Base-by-base conservation (phyloP, 2,888 invertebrate genomes). In the Chrysodeixis includens region DNA sequence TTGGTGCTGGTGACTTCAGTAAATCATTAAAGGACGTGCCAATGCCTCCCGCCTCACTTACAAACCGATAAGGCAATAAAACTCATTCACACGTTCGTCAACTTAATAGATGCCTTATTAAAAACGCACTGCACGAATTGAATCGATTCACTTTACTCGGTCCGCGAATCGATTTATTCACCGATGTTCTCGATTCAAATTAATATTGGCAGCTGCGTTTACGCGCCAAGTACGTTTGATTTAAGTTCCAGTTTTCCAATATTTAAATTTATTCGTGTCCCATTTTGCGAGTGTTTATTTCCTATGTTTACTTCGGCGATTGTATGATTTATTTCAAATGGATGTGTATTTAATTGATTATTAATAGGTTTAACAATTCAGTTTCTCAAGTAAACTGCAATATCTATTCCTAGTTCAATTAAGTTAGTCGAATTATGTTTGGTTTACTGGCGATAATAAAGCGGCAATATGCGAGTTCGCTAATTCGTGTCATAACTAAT, bases 81-180 rank as follows among this genome's bases (percentile, higher is more conserved):
- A 92, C 89, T 93, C 93, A 95, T 95, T 95, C 94, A 95, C 93
- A 94, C 91, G 94, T 93, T 92, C 92, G 92, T 94, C 94, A 94
- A 91, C 79, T 86, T 89, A 91, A 90, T 91, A 88, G 90, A 90
- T 85, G 88, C 91, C 94, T 94, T 94, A 94, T 95, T 95, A 95
- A 94, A 94, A 93, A 90, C 90, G 82, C 86, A 82, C 84, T 81
- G 84, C 81, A 80, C 79, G 83, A 81, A 81, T 83, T 88, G 86
- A 90, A 89, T 90, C 90, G 90, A 89, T 89, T 88, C 86, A 84
- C 81, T 82, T 82, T 77, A 80, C 81, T 81, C 83, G 87, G 81
- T 83, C 73, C 77, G 71, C 66, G 76, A 74, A 77, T 79, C 82
- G 85, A 87, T 88, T 85, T 88, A 86, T 83, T 81, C 69, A 63